Evolutionary conservation across 2,888 invertebrate genomes (phyloP).

Genomic region (Hipparchia sbordonii): DNA sequence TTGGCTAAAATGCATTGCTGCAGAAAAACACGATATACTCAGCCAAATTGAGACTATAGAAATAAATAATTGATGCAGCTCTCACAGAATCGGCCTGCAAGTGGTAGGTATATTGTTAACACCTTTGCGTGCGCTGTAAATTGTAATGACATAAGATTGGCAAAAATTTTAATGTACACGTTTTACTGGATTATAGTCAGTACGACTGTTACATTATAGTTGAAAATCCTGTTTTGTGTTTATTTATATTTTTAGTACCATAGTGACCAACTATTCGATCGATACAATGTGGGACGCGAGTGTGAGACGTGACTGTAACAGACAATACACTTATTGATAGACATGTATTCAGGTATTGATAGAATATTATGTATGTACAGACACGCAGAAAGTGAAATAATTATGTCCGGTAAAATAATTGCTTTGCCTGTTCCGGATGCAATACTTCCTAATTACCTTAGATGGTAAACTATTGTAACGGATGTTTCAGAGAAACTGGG

Average conservation of each 20-base stretch:
- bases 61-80: too few species aligned
- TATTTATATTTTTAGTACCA: not conserved
- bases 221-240: not conserved
- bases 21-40: too few species aligned
- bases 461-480: not conserved
- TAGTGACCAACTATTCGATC: not conserved
- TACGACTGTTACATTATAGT: not conserved
- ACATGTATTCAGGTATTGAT: not conserved
- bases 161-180: not conserved
- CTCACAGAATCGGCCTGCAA: too few species aligned
- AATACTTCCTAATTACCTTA: not conserved
- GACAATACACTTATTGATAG: not conserved
- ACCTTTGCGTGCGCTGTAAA: not conserved
- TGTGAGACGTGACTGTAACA: slow-evolving; percentile 7
- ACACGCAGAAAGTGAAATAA: slow-evolving; percentile 3
- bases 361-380: not conserved
- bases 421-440: slow-evolving; percentile 6
- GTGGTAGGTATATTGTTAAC: not conserved
- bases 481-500: not conserved
- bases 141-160: not conserved
- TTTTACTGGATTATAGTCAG: not conserved
- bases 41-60: too few species aligned
- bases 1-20: too few species aligned
- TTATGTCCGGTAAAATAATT: not conserved
- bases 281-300: not conserved